phyloP scores from a whole-genome alignment of 1,140 invertebrate species.

The Protaetia brevitarsis region DNA sequence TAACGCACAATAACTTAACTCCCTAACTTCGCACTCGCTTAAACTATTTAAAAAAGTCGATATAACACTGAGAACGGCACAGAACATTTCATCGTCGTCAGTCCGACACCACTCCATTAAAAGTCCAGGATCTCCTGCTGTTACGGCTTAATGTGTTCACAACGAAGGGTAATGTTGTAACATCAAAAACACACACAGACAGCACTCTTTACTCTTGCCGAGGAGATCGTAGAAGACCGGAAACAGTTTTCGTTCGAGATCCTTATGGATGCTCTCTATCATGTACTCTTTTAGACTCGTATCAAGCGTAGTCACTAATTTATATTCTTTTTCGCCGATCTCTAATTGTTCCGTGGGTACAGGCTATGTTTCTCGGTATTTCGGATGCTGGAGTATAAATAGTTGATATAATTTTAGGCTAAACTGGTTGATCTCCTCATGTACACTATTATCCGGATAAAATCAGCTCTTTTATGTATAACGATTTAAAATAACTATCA shows the following conservation, averaged over 20 bases:
- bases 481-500: slow-evolving; percentile 16
- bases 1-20: background rate
- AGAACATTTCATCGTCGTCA: slow-evolving; percentile 9
- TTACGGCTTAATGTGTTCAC: background rate
- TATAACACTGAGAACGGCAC: background rate
- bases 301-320: slow-evolving; percentile 6
- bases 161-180: slow-evolving; percentile 18
- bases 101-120: background rate
- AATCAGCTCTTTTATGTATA: slow-evolving; percentile 10
- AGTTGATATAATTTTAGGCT: slow-evolving; percentile 19
- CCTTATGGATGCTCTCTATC: background rate
- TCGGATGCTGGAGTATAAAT: background rate
- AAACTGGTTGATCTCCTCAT: slow-evolving; percentile 13
- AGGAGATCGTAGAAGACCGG: background rate
- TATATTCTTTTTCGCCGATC: background rate
- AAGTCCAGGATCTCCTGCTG: background rate
- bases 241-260: slow-evolving; percentile 15
- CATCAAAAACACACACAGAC: background rate
- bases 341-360: slow-evolving; percentile 6
- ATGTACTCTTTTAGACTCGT: slow-evolving; percentile 11
- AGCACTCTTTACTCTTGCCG: background rate
- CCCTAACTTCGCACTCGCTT: background rate
- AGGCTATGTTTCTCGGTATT: slow-evolving; percentile 6
- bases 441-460: background rate
- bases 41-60: background rate